A percentile compares a stretch with the other conserved stretches of the same genome.
These are phyloP conservation scores for Oryzias celebensis DNA, from an alignment of 2,113 vertebrate species.

Conservation along the genomic window DNA sequence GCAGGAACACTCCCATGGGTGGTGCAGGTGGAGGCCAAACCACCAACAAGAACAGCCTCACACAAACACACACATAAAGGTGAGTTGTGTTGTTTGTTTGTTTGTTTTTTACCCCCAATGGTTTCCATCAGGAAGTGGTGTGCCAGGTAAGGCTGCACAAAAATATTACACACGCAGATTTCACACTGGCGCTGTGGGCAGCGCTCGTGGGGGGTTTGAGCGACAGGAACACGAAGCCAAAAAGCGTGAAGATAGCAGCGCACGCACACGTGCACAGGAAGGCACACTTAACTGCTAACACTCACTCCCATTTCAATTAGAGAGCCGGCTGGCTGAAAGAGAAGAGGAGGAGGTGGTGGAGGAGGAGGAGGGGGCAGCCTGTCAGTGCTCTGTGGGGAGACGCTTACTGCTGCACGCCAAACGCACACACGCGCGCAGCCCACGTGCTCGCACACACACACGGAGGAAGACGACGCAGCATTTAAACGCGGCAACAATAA, in stretches of 20 bases:
- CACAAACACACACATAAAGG: constrained; percentile 8
- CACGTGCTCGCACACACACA: constrained; percentile 42
- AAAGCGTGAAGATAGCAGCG: constrained; percentile 61
- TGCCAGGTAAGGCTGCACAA: constrained; percentile 25
- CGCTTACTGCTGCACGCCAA: constrained; percentile 56
- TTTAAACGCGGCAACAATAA: background rate
- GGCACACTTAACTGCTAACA: constrained; percentile 68
- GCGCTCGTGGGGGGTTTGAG: constrained; percentile 68
- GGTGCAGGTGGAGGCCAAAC: constrained; percentile 2
- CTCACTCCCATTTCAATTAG: constrained; percentile 78
- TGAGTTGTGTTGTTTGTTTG: constrained; percentile 3
- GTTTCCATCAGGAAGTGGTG: constrained; percentile 38
- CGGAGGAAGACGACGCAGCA: constrained; percentile 10
- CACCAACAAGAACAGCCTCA: background rate
- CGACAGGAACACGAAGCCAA: constrained; percentile 64
- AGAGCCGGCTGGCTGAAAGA: constrained; percentile 73
- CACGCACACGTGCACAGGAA: constrained; percentile 16
- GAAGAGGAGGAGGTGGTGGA: constrained; percentile 22
- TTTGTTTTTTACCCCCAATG: constrained; percentile 7
- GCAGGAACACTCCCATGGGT: constrained; percentile 55
- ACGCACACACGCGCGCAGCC: constrained; percentile 24
- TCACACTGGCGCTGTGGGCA: constrained; percentile 45
- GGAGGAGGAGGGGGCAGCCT: constrained; percentile 32
- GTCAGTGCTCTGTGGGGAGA: constrained; percentile 60
- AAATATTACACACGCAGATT: constrained; percentile 20